A percentile compares a stretch with the other conserved stretches of the same genome.
These are phyloP conservation scores for Drosophila pallidifrons DNA, from an alignment of 1,140 invertebrate species.

Conservation along the genomic window DNA sequence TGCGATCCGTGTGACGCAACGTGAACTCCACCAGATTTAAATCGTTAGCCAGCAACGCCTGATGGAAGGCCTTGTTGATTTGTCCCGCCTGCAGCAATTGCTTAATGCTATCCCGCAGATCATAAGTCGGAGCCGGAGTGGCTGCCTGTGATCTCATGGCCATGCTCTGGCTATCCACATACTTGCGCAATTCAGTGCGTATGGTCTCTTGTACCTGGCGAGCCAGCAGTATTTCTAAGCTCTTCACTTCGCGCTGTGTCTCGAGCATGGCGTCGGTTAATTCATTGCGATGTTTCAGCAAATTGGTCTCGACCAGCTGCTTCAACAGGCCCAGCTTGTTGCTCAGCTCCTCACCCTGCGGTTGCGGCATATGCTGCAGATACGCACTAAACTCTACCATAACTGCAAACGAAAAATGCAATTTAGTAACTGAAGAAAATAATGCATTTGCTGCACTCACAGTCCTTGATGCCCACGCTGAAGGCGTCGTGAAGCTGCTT, in stretches of 20 bases:
- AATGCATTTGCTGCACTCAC: constrained; percentile 87
- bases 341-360: constrained; percentile 74
- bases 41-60: constrained; percentile 95
- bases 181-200: constrained; percentile 85
- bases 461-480: constrained; percentile 93
- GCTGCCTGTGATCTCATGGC: constrained; percentile 89
- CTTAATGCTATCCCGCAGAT: constrained; percentile 90
- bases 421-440: background rate
- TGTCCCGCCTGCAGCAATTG: constrained; percentile 91
- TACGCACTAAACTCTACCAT: constrained; percentile 86
- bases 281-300: constrained; percentile 71
- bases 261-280: constrained; percentile 75
- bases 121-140: constrained; percentile 88
- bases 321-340: constrained; percentile 68
- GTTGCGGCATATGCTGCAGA: constrained; percentile 77
- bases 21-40: constrained; percentile 93
- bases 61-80: constrained; percentile 94
- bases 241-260: constrained; percentile 79
- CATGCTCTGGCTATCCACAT: constrained; percentile 87
- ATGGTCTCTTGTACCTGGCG: constrained; percentile 80
- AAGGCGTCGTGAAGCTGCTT: constrained; percentile 95
- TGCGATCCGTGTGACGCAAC: constrained; percentile 92
- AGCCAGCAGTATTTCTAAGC: constrained; percentile 73
- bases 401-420: constrained; percentile 74
- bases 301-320: constrained; percentile 70